phyloP scores from a whole-genome alignment of 2,797 vertebrate species.

The Malurus leucopterus region DNA sequence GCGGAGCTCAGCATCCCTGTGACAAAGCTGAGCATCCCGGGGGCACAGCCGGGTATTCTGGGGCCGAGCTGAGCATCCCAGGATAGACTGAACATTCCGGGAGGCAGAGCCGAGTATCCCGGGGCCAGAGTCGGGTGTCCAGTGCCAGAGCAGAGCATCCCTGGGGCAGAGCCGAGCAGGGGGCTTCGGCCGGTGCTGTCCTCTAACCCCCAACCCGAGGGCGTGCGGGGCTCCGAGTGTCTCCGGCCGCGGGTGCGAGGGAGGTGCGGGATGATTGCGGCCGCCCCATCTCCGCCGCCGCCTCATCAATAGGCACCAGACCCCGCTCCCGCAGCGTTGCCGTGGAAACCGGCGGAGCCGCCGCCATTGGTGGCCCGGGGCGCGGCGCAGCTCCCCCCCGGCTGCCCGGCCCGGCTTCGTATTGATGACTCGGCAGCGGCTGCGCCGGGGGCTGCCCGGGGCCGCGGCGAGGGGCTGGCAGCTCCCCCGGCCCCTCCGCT shows the following conservation, averaged over 20 bases:
- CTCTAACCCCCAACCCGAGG: not conserved
- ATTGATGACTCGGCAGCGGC: not conserved
- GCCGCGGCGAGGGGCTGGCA: constrained; percentile 6
- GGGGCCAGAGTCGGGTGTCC: not conserved
- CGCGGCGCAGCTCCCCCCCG: not conserved
- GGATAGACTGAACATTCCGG: too few relatives aligned
- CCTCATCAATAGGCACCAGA: not conserved
- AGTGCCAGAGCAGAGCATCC: not conserved
- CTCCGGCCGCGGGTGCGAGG: not conserved
- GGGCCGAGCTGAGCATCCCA: not conserved
- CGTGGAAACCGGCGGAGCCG: not conserved
- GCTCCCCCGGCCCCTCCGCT: constrained; percentile 12
- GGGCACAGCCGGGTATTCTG: not conserved
- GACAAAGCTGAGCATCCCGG: not conserved
- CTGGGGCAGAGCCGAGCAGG: not conserved
- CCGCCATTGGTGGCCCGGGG: not conserved
- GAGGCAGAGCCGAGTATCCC: not conserved
- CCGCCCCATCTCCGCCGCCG: not conserved
- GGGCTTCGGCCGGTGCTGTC: not conserved
- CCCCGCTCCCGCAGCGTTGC: not conserved
- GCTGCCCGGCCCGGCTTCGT: not conserved
- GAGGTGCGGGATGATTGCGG: not conserved
- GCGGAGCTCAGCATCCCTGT: not conserved
- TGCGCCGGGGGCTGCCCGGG: not conserved
- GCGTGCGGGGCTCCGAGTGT: not conserved